phyloP scores from a whole-genome alignment of 1,140 invertebrate species.

The Apocrypta bakeri region DNA sequence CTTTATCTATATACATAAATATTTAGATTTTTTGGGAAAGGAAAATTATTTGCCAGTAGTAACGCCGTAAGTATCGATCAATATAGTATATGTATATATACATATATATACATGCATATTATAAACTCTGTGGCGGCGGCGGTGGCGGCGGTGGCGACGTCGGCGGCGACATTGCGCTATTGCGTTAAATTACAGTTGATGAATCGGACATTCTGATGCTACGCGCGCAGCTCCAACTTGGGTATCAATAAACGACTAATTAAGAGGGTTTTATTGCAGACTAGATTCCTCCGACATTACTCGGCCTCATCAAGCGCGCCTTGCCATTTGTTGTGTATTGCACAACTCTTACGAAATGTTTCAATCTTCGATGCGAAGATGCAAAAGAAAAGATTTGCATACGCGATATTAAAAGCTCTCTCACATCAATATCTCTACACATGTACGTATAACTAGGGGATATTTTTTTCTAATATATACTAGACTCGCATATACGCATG shows the following conservation, averaged over 20 bases:
- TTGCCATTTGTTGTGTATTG: neutral
- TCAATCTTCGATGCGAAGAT: neutral
- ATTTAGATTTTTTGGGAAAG: no score
- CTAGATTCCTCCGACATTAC: slow-evolving; percentile 49
- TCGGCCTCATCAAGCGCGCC: neutral
- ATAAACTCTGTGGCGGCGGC: no score
- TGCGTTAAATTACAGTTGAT: slow-evolving; percentile 46
- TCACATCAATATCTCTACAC: neutral
- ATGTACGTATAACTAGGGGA: no score
- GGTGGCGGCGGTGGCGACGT: no score
- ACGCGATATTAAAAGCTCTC: neutral
- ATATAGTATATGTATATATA: neutral
- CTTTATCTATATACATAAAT: no score
- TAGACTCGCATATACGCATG: no score
- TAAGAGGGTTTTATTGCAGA: slow-evolving; percentile 46
- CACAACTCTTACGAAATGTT: neutral
- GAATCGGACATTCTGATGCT: slow-evolving; percentile 31
- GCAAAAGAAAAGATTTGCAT: neutral
- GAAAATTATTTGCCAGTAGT: no score
- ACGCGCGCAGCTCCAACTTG: neutral
- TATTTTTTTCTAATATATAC: no score
- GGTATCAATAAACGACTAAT: slow-evolving; percentile 51
- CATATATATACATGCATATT: neutral
- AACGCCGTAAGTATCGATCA: neutral
- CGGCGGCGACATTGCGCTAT: neutral